Evolutionary conservation across 64 coral and sea anemone genomes (phyloP).

Genomic region (Montipora cactus): DNA sequence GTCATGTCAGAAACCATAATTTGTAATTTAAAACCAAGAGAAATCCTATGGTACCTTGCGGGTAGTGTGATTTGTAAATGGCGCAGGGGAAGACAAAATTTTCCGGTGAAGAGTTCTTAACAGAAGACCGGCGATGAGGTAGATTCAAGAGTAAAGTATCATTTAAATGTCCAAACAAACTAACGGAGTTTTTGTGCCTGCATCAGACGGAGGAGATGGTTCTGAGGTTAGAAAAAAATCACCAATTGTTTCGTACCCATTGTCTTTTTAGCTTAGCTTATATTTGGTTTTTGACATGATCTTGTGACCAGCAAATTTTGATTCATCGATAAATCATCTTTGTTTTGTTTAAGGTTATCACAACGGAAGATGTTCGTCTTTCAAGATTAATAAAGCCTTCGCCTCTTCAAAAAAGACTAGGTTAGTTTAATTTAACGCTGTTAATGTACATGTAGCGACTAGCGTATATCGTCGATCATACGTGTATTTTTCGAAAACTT

Average conservation of each 20-base stretch:
- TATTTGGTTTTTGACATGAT: neutral
- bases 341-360: slow-evolving; percentile 23
- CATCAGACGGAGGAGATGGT: neutral
- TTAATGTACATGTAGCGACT: no score
- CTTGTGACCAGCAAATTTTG: slow-evolving; percentile 21
- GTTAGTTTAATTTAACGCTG: neutral
- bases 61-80: slow-evolving; percentile 3
- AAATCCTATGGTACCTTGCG: slow-evolving; percentile 6
- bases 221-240: slow-evolving; percentile 3
- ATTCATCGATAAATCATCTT: neutral
- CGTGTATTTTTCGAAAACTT: no score
- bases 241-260: neutral
- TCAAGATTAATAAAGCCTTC: slow-evolving; percentile 53
- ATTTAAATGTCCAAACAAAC: slow-evolving; percentile 41
- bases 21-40: neutral
- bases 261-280: neutral
- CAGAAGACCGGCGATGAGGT: slow-evolving; percentile 6
- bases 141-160: neutral
- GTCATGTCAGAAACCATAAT: neutral
- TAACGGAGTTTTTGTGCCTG: slow-evolving; percentile 17
- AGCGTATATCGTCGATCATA: no score
- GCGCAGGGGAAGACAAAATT: slow-evolving; percentile 1
- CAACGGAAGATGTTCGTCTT: slow-evolving; percentile 57
- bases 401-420: slow-evolving; percentile 48
- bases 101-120: slow-evolving; percentile 17